A percentile compares a stretch with the other conserved stretches of the same genome.
Evolutionary conservation across 2,113 vertebrate species (phyloP).

Genomic region (Planiliza haematocheilus): DNA sequence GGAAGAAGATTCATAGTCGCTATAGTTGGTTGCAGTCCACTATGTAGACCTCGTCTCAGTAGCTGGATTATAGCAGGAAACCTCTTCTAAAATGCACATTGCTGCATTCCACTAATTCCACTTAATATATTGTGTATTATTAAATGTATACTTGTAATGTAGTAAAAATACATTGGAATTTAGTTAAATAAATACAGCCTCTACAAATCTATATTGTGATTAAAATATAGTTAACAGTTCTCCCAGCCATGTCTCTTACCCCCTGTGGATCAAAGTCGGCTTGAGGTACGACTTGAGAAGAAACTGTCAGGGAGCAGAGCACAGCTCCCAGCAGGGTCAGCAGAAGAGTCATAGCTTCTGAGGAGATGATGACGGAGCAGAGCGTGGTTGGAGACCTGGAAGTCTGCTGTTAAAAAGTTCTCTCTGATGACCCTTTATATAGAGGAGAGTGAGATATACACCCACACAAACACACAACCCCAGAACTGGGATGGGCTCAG

Average conservation of each 20-base stretch:
- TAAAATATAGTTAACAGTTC: not conserved
- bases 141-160: too few species aligned
- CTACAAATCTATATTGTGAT: not conserved
- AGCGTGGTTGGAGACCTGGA: slow-evolving; percentile 12
- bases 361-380: slow-evolving; percentile 16
- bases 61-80: not conserved
- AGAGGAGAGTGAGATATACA: slow-evolving; percentile 40
- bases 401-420: slow-evolving; percentile 19
- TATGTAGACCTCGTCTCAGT: not conserved
- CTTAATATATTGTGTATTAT: not conserved
- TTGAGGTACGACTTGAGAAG: slow-evolving; percentile 66
- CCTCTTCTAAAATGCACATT: not conserved
- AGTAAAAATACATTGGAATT: too few species aligned
- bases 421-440: slow-evolving; percentile 66
- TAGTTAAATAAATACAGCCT: not conserved
- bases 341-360: slow-evolving; percentile 56
- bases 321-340: slow-evolving; percentile 65
- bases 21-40: not conserved
- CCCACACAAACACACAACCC: slow-evolving; percentile 21
- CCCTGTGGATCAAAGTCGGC: slow-evolving; percentile 80
- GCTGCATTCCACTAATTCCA: not conserved
- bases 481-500: slow-evolving; percentile 60
- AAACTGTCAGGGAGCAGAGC: slow-evolving; percentile 45
- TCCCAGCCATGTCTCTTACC: slow-evolving; percentile 76
- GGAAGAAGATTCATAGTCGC: too few species aligned